Base-by-base conservation (phyloP, 2,888 invertebrate genomes). In the Bibio marci region DNA sequence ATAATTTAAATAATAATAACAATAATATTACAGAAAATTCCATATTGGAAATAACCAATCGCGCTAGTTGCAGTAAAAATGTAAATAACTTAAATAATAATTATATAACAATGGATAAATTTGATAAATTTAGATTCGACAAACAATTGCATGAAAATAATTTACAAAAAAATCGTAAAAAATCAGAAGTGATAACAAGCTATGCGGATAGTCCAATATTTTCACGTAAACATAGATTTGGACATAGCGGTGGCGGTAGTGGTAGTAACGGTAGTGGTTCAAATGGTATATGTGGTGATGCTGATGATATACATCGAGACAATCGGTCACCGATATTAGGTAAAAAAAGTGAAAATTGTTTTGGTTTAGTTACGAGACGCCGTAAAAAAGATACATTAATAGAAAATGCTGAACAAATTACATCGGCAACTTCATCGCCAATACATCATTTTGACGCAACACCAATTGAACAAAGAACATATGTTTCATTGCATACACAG, bases 201-300 rank as follows among this genome's bases (percentile, higher is more conserved):
- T 62, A 60, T 43, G 59, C 62, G 11, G 62, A 62, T 41, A 62
- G 62, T 48, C 62, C 62, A 38, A 51, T 62, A 10, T 62, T 62
- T 41, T 59, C 62, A 27, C 53, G 62, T 30, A 62, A 62, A 42
- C 60, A 62, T 50, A 58, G 62, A 35, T 62, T 59, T 37, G 61
- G 59, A 40, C 27, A 40, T 15, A 37, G 36, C 13, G 28, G 28
- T 39, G 44, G 40, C 32, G 32, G 43, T 4, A 44, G 46, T 5
- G n/a, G n/a, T n/a, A n/a, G n/a, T n/a, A 31, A 40, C 11, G 37
- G 36, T 15, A 31, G 28, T 39, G 44, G 40, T 35, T 35, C 44
- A 4, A 44, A 47, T 5, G n/a, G n/a, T n/a, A n/a, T n/a, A n/a
- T 42, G 35, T 30, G 40, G 36, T 33, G 50, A 45, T 39, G 39